phyloP scores from a whole-genome alignment of 2,888 invertebrate genomes.

The Acanthococcus lagerstroemiae region DNA sequence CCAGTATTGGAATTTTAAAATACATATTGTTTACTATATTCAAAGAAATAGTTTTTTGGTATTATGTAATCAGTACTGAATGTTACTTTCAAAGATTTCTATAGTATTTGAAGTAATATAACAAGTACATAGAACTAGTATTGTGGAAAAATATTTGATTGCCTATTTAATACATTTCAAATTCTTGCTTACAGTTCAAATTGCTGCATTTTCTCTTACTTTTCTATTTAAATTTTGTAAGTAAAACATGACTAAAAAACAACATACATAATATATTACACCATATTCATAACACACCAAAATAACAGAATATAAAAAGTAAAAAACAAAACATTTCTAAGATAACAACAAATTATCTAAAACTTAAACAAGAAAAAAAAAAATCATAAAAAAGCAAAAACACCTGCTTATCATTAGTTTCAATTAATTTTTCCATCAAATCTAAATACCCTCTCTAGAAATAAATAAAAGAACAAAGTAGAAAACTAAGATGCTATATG shows the following conservation, averaged over 20 bases:
- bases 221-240: too few species aligned
- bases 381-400: slow-evolving; percentile 13
- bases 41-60: not conserved
- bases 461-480: slow-evolving; percentile 12
- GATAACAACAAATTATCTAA: slow-evolving; percentile 7
- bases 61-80: too few species aligned
- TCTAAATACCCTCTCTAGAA: slow-evolving; percentile 4
- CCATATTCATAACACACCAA: not conserved
- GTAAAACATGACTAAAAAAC: not conserved
- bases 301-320: slow-evolving; percentile 13
- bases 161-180: too few species aligned
- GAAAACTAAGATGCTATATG: slow-evolving; percentile 16
- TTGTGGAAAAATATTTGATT: too few species aligned
- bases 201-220: too few species aligned
- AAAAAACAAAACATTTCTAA: slow-evolving; percentile 14
- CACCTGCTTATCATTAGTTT: not conserved
- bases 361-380: not conserved
- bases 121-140: too few species aligned
- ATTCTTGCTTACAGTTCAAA: too few species aligned
- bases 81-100: too few species aligned
- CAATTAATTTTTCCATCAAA: not conserved
- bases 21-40: not conserved
- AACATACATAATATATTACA: not conserved
- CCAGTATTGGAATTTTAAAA: not conserved
- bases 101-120: too few species aligned